Conservation (phyloP, 2,113 vertebrate species). For the Zeus faber region DNA sequence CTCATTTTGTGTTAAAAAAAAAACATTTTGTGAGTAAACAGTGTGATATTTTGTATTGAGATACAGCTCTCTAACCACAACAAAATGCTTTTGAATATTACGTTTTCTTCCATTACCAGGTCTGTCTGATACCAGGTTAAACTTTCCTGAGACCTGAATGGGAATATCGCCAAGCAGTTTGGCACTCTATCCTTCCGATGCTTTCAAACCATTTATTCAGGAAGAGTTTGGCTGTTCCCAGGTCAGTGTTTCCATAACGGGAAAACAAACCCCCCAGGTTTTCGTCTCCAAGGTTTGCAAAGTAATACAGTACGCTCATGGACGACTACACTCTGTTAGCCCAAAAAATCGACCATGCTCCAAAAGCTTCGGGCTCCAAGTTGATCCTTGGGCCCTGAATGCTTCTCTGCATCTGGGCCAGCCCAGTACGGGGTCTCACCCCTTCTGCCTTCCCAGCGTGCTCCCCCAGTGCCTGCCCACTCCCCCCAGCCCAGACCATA, state of each 20-base stretch:
- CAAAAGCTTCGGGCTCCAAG: slow-evolving; percentile 22
- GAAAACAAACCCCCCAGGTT: background rate
- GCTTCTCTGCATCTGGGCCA: slow-evolving; percentile 29
- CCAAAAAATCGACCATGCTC: slow-evolving; percentile 19
- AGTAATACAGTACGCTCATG: background rate
- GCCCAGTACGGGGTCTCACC: slow-evolving; percentile 28
- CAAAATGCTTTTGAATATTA: slow-evolving; percentile 6
- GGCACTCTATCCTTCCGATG: slow-evolving; percentile 26
- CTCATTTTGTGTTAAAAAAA: slow-evolving; percentile 11
- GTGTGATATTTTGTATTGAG: slow-evolving; percentile 16
- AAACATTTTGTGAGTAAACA: slow-evolving; percentile 19
- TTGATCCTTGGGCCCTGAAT: slow-evolving; percentile 32
- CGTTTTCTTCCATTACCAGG: slow-evolving; percentile 18
- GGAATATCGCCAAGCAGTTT: slow-evolving; percentile 19
- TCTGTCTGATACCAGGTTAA: slow-evolving; percentile 26
- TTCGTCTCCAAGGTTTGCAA: slow-evolving; percentile 13
- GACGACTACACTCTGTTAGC: slow-evolving; percentile 13
- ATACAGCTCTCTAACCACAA: slow-evolving; percentile 29
- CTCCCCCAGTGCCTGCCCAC: slow-evolving; percentile 40
- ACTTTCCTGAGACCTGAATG: slow-evolving; percentile 49
- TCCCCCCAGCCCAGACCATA: slow-evolving; percentile 46
- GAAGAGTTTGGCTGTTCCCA: slow-evolving; percentile 25
- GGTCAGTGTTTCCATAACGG: no score
- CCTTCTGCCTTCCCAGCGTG: slow-evolving; percentile 38
- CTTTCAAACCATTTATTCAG: slow-evolving; percentile 3